Base-by-base conservation (phyloP, 1,140 invertebrate species). In the Dreissena rostriformis region DNA sequence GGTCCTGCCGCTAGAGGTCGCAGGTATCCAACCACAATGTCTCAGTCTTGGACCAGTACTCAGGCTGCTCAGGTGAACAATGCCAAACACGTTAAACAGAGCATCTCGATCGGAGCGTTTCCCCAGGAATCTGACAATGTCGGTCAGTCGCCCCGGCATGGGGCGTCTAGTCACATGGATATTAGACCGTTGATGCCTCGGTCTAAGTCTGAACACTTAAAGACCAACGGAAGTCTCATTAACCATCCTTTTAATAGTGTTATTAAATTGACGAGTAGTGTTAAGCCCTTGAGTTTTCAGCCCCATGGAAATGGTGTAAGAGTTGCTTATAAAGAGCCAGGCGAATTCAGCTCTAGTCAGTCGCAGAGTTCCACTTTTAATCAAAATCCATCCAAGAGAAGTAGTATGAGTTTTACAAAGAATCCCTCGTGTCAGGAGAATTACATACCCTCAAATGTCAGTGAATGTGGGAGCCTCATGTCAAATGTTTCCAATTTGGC, bases 171-270 rank as follows among this genome's bases (percentile, higher is more conserved):
- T 57, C n/a, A 71, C 1, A 29, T 19, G 22, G 57, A 82, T 57
- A 61, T n/a, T 24, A 2, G 22, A 24, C 57, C 57, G 17, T 61
- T 61, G 57, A 24, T 82, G 49, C 53, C 70, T 5, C 19, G 80
- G 24, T 82, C 80, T 22, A 82, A 82, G 39, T 82, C 80, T 68
- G 80, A 82, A 73, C 80, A 82, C 57, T 75, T 82, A 24, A 82
- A 82, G 68, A 82, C 80, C n/a, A 82, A 82, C 68, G 80, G 80
- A 26, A 82, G 80, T 65, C 75, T 82, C 39, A 74, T 72, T 26
- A 82, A 73, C 55, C 80, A 74, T 39, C 80, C 80, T 11, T 82
- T 73, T 75, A 82, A 82, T 39, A 55, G 78, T 24, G 68, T 71
- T 12, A 17, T 67, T 0, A 79, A 66, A 70, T 39, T 8, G 8